Evolutionary conservation across 2,888 invertebrate genomes (phyloP), one percentile per base, ranked within the genome.

Genomic region (Ornithoptera alexandrae): DNA sequence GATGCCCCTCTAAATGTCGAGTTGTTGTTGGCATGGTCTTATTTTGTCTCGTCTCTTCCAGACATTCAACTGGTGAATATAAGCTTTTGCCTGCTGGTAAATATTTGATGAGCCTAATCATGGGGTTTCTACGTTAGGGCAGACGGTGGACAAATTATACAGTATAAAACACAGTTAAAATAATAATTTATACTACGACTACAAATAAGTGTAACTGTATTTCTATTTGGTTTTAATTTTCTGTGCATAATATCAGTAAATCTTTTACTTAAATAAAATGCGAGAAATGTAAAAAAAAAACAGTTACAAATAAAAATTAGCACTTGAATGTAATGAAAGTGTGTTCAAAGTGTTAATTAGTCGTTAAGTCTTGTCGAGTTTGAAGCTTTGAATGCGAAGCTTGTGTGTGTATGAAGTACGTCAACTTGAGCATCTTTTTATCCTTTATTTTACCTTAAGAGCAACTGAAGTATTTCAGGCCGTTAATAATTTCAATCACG

Each of bases 301-400:
- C 30, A 39, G 56, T 56, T 57, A 20, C 30, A 56, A 56, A 56
- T 50, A 50, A 66, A 66, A 66, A 65, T 59, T 65, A 65, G 59
- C 60, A 50, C 66, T 66, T 66, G 24, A 15, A n/a, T 42, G 56
- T 18, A 39, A 67, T 30, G 57, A 58, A 57, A 67, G 39, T 57
- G 62, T 67, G 50, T 67, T 39, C 62, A 53, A 62, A 62, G 67
- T 62, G 67, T 68, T 68, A 68, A 68, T 68, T 68, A 68, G 67
- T 68, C 58, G 62, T 68, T 62, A 68, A 62, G 67, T 58, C 57
- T 24, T 56, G 62, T 62, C 67, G 57, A 68, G 62, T 62, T 68
- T 68, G 58, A 42, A 56, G 62, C 42, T 68, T 30, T 62, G 57
- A 62, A 62, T 56, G 67, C 67, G 56, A 36, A 62, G 62, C 67